These are phyloP conservation scores for Pachypanchax playfairii DNA, from an alignment of 2,113 vertebrate species.

Conservation along the genomic window DNA sequence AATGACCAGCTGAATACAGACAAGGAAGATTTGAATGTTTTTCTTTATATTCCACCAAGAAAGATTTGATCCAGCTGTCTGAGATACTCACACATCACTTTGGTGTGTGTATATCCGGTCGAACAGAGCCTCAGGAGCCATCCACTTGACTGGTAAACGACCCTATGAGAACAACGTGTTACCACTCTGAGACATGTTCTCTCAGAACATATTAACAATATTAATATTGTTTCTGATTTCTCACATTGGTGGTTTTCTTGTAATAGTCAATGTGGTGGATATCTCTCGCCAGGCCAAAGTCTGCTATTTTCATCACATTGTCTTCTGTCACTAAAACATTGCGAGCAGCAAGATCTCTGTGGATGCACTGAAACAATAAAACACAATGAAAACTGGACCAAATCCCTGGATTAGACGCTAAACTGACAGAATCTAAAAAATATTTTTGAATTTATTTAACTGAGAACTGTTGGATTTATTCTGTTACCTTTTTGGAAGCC, in stretches of 20 bases:
- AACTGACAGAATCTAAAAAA: neutral
- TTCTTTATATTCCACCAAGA: neutral
- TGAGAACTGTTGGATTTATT: neutral
- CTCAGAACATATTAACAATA: neutral
- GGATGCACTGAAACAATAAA: conserved; percentile 87
- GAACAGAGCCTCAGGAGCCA: conserved; percentile 96
- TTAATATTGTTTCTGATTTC: conserved; percentile 37
- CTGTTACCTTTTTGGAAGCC: conserved; percentile 93
- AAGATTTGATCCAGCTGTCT: neutral
- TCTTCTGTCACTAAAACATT: conserved; percentile 97
- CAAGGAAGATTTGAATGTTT: neutral
- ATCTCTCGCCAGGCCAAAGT: conserved; percentile 96
- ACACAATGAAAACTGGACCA: neutral
- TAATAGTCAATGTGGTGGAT: conserved; percentile 99
- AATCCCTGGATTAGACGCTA: neutral
- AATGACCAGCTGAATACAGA: conserved; percentile 92
- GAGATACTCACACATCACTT: conserved; percentile 93
- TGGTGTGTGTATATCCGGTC: conserved; percentile 98
- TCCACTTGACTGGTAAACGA: conserved; percentile 97
- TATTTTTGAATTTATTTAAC: neutral
- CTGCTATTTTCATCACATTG: conserved; percentile 98
- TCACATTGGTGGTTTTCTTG: conserved; percentile 97
- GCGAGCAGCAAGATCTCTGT: conserved; percentile 94
- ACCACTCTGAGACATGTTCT: neutral
- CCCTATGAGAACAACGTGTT: conserved; percentile 77